Conservation (phyloP, 2,888 invertebrate species). For the Dendrolimus pini region DNA sequence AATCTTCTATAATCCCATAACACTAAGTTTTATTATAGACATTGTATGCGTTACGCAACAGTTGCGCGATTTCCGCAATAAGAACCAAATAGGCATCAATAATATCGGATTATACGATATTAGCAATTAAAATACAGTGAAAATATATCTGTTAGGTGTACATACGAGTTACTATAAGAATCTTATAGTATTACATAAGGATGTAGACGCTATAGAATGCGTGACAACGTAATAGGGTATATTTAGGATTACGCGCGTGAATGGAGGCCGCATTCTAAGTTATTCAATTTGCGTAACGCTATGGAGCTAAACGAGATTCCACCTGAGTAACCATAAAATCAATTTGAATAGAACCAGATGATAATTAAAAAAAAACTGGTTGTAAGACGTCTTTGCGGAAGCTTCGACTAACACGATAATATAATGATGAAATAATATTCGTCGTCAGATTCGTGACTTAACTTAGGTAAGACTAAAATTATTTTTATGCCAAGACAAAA, state of each 20-base stretch:
- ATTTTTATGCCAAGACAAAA: too few species aligned
- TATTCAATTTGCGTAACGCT: not conserved
- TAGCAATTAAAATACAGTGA: conserved; percentile 28
- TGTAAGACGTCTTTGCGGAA: not conserved
- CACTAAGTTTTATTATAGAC: not conserved
- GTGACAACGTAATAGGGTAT: conserved; percentile 1
- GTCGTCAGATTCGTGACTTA: too few species aligned
- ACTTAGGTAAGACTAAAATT: too few species aligned
- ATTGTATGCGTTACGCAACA: conserved; percentile 15
- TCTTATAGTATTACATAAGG: not conserved
- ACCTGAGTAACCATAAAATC: not conserved
- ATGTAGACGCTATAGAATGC: not conserved
- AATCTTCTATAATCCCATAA: not conserved
- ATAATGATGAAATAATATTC: too few species aligned
- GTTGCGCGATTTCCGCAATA: conserved; percentile 19
- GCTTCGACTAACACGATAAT: not conserved
- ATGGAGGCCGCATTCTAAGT: not conserved
- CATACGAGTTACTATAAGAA: not conserved
- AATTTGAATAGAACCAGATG: not conserved
- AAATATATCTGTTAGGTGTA: conserved; percentile 14
- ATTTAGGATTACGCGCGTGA: not conserved
- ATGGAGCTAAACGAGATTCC: not conserved
- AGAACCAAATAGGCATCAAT: conserved; percentile 11
- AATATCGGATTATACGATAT: conserved; percentile 11
- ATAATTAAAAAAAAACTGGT: not conserved